Percentiles rank a stretch among this genome's conserved stretches.
Evolutionary conservation across 2,888 invertebrate species (phyloP).

Genomic region (Phanerotoma sp.): DNA sequence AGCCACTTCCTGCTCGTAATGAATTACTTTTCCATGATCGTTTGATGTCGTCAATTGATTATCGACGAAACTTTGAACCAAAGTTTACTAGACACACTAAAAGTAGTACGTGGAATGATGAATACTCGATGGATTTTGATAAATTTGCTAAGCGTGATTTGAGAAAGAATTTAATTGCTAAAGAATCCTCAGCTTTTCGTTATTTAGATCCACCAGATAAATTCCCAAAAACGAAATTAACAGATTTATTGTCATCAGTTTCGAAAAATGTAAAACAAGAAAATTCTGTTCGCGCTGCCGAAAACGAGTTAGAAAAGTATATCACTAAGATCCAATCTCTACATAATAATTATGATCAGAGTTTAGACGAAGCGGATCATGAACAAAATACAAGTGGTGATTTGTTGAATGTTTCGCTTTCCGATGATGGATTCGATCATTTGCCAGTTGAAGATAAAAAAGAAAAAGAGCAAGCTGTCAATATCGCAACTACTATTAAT

Average conservation of each 20-base stretch:
- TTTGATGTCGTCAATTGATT: not conserved
- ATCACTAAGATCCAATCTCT: constrained; percentile 45
- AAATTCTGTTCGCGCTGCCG: constrained; percentile 26
- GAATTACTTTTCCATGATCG: not conserved
- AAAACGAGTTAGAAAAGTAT: constrained; percentile 47
- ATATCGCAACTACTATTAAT: constrained; percentile 35
- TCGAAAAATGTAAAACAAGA: constrained; percentile 8
- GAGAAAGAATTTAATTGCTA: not conserved
- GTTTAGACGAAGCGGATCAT: constrained; percentile 43
- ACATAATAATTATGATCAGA: constrained; percentile 39
- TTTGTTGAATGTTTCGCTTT: constrained; percentile 45
- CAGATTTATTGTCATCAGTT: not conserved
- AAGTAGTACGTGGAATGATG: not conserved
- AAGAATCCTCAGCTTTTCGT: not conserved
- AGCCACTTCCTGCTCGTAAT: not conserved
- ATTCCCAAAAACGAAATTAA: not conserved
- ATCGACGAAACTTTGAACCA: not conserved
- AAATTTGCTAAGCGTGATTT: not conserved
- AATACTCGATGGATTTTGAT: not conserved
- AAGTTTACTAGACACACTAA: not conserved
- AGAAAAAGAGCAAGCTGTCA: constrained; percentile 33
- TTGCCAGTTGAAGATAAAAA: constrained; percentile 30
- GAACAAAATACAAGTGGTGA: constrained; percentile 52
- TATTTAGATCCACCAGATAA: not conserved
- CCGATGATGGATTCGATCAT: constrained; percentile 40